Percentiles rank a stretch among this genome's conserved stretches.
Evolutionary conservation across 2,113 vertebrate genomes (phyloP).

Genomic region (Chaetura pelagica): DNA sequence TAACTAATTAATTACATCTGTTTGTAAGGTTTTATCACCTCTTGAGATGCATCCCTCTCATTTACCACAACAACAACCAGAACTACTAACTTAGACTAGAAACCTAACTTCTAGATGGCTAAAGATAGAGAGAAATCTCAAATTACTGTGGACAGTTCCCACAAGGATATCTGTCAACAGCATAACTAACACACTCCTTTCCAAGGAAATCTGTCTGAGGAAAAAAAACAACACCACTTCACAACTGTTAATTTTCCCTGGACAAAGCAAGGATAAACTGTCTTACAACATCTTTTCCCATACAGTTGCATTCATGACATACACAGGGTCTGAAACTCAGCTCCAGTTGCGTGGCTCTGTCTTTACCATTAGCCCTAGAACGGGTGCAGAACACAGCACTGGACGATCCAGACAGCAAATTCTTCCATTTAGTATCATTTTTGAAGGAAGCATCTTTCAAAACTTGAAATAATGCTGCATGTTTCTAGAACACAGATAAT

Average conservation of each 20-base stretch:
- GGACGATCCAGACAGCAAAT: neutral
- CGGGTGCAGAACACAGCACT: neutral
- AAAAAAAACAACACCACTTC: neutral
- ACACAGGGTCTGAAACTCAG: rapidly evolving
- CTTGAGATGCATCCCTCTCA: neutral
- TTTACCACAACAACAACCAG: neutral
- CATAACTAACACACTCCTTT: neutral
- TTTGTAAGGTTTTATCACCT: neutral
- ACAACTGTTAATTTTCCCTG: neutral
- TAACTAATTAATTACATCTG: neutral
- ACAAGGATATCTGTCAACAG: neutral
- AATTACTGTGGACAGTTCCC: neutral
- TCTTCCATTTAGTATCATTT: neutral
- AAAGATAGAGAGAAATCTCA: neutral
- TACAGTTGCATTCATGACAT: rapidly evolving
- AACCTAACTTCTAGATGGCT: neutral
- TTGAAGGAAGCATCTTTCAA: slow-evolving; percentile 22
- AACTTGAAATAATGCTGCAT: neutral
- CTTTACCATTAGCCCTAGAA: neutral
- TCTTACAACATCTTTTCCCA: neutral
- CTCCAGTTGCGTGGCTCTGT: neutral
- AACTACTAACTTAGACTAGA: neutral
- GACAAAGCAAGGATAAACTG: neutral
- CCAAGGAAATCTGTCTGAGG: neutral
- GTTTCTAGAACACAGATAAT: neutral